Percentiles rank a stretch among this genome's conserved stretches.
These are phyloP conservation scores for Philereme transversata DNA, from an alignment of 2,888 invertebrate species.

Conservation along the genomic window DNA sequence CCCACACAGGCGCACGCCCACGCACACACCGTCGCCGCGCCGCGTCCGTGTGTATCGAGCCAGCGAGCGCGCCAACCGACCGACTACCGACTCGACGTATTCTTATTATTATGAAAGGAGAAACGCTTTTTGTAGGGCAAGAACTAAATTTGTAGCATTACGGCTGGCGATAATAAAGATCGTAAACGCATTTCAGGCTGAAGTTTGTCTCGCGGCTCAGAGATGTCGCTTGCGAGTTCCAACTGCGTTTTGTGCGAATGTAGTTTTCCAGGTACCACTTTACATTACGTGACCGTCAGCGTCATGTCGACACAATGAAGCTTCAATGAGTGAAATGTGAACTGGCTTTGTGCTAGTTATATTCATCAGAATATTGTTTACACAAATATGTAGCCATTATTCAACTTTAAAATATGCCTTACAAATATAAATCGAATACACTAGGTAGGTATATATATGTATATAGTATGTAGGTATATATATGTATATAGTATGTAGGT, in stretches of 20 bases:
- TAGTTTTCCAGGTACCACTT: slow-evolving; percentile 50
- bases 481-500: too few relatives aligned
- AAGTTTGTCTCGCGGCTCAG: slow-evolving; percentile 75
- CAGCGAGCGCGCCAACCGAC: slow-evolving; percentile 74
- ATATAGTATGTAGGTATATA: too few relatives aligned
- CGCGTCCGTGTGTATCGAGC: slow-evolving; percentile 74
- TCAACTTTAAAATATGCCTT: too few relatives aligned
- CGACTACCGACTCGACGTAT: slow-evolving; percentile 81
- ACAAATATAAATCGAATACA: too few relatives aligned
- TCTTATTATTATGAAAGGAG: slow-evolving; percentile 85
- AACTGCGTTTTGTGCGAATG: slow-evolving; percentile 43
- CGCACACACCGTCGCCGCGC: slow-evolving; percentile 55
- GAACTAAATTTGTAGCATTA: slow-evolving; percentile 83
- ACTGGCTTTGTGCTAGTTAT: slow-evolving; percentile 22
- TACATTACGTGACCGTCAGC: slow-evolving; percentile 45
- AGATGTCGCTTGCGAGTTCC: slow-evolving; percentile 71
- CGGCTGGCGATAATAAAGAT: slow-evolving; percentile 80
- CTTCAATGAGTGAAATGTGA: slow-evolving; percentile 42
- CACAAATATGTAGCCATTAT: too few relatives aligned
- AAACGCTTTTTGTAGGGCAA: slow-evolving; percentile 85
- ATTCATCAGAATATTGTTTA: neutral
- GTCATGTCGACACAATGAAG: slow-evolving; percentile 44
- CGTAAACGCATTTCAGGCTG: slow-evolving; percentile 80
- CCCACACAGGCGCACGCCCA: slow-evolving; percentile 45
- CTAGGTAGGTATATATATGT: too few relatives aligned